Percentiles rank a stretch among this genome's conserved stretches.
Conservation (phyloP, 2,888 invertebrate species). For the Chironomus tentans region DNA sequence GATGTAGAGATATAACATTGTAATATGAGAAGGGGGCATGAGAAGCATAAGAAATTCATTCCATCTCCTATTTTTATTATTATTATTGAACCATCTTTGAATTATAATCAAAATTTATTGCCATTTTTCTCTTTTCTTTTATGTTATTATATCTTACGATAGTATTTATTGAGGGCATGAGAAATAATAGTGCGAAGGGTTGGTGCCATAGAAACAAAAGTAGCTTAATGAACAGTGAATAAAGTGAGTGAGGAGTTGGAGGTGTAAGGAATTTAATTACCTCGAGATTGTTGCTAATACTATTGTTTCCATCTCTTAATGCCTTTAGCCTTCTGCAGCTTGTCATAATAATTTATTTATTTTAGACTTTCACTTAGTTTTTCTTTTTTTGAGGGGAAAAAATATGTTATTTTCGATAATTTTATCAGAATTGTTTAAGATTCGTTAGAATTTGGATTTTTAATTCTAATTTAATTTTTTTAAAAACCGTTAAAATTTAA, state of each 20-base stretch:
- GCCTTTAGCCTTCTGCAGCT: slow-evolving; percentile 4
- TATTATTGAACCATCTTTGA: slow-evolving; percentile 8
- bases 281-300: not conserved
- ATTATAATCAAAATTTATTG: slow-evolving; percentile 22
- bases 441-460: too few relatives aligned
- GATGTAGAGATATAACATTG: not conserved
- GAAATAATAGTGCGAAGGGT: not conserved
- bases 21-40: not conserved
- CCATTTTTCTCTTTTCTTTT: not conserved
- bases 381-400: too few relatives aligned
- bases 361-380: not conserved
- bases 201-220: not conserved
- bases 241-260: not conserved
- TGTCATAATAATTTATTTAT: slow-evolving; percentile 23
- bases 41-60: not conserved
- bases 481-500: too few relatives aligned
- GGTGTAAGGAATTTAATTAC: slow-evolving; percentile 22
- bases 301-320: not conserved
- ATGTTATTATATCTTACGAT: not conserved
- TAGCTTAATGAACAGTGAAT: not conserved
- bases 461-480: too few relatives aligned
- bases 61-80: not conserved
- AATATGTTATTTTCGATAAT: too few relatives aligned
- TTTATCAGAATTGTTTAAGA: too few relatives aligned
- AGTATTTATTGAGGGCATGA: too few relatives aligned